phyloP scores from a whole-genome alignment of 2,797 vertebrate genomes.

The Telmatherina bonti region DNA sequence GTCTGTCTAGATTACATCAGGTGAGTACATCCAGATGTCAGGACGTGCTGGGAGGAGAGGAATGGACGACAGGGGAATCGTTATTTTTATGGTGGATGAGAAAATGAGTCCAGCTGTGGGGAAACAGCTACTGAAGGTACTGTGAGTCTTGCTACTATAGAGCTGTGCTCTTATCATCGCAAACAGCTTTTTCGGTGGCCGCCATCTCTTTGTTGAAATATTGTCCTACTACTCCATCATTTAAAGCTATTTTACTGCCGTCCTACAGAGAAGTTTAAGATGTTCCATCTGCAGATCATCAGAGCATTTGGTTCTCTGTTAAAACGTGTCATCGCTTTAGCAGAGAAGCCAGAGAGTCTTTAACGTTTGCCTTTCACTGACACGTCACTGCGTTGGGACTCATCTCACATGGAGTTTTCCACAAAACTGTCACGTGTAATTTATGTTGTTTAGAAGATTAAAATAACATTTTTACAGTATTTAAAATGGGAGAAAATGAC shows the following conservation, averaged over 20 bases:
- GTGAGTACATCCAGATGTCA: constrained; percentile 99
- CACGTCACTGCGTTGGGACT: constrained; percentile 9
- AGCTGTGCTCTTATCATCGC: neutral
- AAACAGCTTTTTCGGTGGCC: neutral
- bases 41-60: constrained; percentile 96
- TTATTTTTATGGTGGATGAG: constrained; percentile 99
- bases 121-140: constrained; percentile 97
- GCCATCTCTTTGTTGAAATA: neutral
- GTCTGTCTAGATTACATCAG: constrained; percentile 91
- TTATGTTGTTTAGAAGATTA: constrained; percentile 11
- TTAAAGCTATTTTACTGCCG: neutral
- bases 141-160: neutral
- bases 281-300: neutral
- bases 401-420: constrained; percentile 4
- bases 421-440: constrained; percentile 18
- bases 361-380: constrained; percentile 27
- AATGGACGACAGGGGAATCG: constrained; percentile 98
- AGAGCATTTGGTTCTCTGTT: constrained; percentile 3
- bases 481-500: constrained; percentile 10
- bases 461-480: neutral
- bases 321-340: constrained; percentile 24
- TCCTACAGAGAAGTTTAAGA: neutral
- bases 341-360: constrained; percentile 17
- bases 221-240: neutral
- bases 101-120: constrained; percentile 97